Conservation (phyloP, 1,140 invertebrate genomes). For the Lasioglossum albipes region DNA sequence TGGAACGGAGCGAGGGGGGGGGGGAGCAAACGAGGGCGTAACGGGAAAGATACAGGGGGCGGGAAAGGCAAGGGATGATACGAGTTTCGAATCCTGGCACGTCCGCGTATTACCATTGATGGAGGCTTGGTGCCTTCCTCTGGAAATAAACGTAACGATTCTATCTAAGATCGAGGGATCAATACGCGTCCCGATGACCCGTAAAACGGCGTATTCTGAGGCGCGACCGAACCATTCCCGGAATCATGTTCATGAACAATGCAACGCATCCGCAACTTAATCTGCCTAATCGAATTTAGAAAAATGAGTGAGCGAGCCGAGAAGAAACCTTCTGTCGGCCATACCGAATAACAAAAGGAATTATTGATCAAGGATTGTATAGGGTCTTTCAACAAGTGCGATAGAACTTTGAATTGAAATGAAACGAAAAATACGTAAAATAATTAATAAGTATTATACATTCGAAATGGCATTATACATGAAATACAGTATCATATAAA, state of each 20-base stretch:
- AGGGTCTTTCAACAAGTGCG: too few species aligned
- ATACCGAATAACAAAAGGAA: too few species aligned
- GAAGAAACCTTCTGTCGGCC: background rate
- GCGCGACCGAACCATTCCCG: conserved; percentile 29
- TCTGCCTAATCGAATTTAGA: conserved; percentile 14
- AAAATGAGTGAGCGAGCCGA: background rate
- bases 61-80: conserved; percentile 41
- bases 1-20: background rate
- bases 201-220: conserved; percentile 37
- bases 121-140: conserved; percentile 34
- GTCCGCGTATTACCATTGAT: conserved; percentile 64
- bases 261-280: conserved; percentile 30
- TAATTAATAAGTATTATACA: too few species aligned
- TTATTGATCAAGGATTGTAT: too few species aligned
- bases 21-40: too few species aligned
- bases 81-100: conserved; percentile 60
- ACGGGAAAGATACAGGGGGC: background rate
- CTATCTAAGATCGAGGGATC: conserved; percentile 59
- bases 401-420: too few species aligned
- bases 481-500: too few species aligned
- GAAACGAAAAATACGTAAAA: too few species aligned
- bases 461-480: too few species aligned
- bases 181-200: conserved; percentile 52
- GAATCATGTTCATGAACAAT: conserved; percentile 53
- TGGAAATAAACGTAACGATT: conserved; percentile 64